A percentile compares a stretch with the other conserved stretches of the same genome.
Conservation (phyloP, 2,797 vertebrate genomes). For the Macrochelys suwanniensis region DNA sequence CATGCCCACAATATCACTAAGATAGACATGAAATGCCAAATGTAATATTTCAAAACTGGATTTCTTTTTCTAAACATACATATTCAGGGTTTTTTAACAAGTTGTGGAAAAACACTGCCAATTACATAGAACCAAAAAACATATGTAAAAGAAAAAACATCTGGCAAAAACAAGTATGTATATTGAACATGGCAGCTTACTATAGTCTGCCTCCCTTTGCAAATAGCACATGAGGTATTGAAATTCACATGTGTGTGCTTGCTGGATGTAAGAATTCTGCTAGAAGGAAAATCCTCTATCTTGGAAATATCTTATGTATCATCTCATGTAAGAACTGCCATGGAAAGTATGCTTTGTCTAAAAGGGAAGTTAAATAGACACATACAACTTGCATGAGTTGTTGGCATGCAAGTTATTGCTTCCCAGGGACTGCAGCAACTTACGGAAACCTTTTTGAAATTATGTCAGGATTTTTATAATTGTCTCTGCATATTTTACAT, state of each 20-base stretch:
- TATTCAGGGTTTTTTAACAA: constrained; percentile 42
- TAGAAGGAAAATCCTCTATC: constrained; percentile 13
- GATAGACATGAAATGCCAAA: constrained; percentile 66
- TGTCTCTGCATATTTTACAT: constrained; percentile 71
- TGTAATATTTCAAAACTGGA: constrained; percentile 35
- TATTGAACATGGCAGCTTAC: constrained; percentile 29
- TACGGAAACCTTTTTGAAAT: constrained; percentile 64
- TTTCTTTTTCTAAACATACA: constrained; percentile 69
- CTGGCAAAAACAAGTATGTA: constrained; percentile 51
- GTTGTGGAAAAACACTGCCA: constrained; percentile 55
- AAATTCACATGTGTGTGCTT: background rate
- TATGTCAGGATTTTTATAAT: constrained; percentile 69
- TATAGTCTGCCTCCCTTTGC: background rate
- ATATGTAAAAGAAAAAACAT: constrained; percentile 64
- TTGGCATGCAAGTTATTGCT: constrained; percentile 41
- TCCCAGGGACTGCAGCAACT: constrained; percentile 48
- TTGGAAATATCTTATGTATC: background rate
- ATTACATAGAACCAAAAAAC: constrained; percentile 40
- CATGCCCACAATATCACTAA: constrained; percentile 18
- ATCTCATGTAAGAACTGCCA: background rate
- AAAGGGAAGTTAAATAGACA: constrained; percentile 25
- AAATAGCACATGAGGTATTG: background rate
- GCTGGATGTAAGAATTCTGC: background rate
- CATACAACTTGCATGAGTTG: constrained; percentile 54
- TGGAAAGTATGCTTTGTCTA: constrained; percentile 6